Conservation (phyloP, 1,140 invertebrate genomes). For the Portunus trituberculatus region DNA sequence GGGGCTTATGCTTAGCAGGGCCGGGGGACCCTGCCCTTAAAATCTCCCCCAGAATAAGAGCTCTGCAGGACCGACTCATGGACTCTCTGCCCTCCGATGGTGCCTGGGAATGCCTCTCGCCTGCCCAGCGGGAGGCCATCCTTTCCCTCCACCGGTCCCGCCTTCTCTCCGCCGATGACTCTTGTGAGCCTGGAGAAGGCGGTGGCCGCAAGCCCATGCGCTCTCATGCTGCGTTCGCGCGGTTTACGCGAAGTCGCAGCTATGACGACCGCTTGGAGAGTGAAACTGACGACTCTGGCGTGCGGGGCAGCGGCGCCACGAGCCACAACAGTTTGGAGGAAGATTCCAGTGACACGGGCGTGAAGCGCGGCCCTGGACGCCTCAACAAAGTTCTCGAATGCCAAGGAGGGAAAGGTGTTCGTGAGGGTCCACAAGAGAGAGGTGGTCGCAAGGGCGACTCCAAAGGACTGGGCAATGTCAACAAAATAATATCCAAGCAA, state of each 20-base stretch:
- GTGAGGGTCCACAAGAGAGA: slow-evolving; percentile 24
- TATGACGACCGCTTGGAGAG: slow-evolving; percentile 77
- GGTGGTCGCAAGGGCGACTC: slow-evolving; percentile 49
- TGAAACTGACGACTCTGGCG: slow-evolving; percentile 77
- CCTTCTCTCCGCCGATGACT: slow-evolving; percentile 55
- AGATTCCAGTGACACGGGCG: slow-evolving; percentile 70
- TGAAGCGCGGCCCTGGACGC: slow-evolving; percentile 65
- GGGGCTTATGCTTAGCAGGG: slow-evolving; percentile 70
- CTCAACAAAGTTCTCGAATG: slow-evolving; percentile 61
- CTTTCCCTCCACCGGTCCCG: slow-evolving; percentile 70
- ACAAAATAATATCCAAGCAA: slow-evolving; percentile 77
- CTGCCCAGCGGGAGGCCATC: slow-evolving; percentile 75
- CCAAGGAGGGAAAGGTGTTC: slow-evolving; percentile 46
- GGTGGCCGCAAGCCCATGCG: slow-evolving; percentile 14
- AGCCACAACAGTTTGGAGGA: slow-evolving; percentile 76
- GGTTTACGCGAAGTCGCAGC: slow-evolving; percentile 67
- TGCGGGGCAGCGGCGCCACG: slow-evolving; percentile 72
- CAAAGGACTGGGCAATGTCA: slow-evolving; percentile 76
- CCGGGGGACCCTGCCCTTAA: slow-evolving; percentile 68
- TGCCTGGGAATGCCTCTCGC: slow-evolving; percentile 77
- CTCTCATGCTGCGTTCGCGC: not conserved
- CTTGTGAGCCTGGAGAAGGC: slow-evolving; percentile 62
- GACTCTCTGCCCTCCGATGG: slow-evolving; percentile 75
- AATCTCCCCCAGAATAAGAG: slow-evolving; percentile 75
- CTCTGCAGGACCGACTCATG: slow-evolving; percentile 74